phyloP scores from a whole-genome alignment of 2,113 vertebrate genomes.

The Pyxicephalus adspersus region DNA sequence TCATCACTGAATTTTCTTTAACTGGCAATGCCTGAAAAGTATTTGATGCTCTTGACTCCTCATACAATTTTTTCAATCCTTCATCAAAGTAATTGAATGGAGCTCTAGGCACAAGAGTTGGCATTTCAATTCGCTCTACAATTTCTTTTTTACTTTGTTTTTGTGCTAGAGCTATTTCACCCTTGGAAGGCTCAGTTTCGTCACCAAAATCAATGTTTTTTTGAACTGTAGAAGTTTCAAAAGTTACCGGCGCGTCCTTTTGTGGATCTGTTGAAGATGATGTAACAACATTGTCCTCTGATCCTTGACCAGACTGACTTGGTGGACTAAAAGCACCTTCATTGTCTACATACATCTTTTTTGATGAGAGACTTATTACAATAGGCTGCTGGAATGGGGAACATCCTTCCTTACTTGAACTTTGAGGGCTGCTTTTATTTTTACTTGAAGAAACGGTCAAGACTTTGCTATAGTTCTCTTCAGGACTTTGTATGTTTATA shows the following conservation, averaged over 20 bases:
- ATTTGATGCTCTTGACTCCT: neutral
- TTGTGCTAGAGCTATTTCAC: neutral
- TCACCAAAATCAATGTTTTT: neutral
- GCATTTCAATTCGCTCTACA: slow-evolving; percentile 16
- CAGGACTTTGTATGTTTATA: neutral
- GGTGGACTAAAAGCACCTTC: neutral
- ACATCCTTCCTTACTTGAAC: neutral
- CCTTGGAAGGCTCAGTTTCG: neutral
- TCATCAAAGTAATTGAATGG: slow-evolving; percentile 1
- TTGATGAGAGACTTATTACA: slow-evolving; percentile 2
- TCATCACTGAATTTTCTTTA: neutral
- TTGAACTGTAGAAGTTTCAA: neutral
- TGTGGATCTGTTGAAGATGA: neutral
- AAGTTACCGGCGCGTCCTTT: neutral
- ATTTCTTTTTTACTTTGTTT: slow-evolving; percentile 20
- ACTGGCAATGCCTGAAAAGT: neutral
- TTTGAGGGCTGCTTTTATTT: neutral
- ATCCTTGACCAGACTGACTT: too few relatives aligned
- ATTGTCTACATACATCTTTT: neutral
- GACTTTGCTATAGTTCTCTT: neutral
- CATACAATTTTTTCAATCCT: slow-evolving; percentile 27
- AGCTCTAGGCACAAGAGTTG: slow-evolving; percentile 7
- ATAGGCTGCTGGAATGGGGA: neutral
- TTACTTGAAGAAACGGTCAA: neutral
- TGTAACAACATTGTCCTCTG: neutral